phyloP scores from a whole-genome alignment of 2,888 invertebrate genomes.

The Metopia argyrocephala region DNA sequence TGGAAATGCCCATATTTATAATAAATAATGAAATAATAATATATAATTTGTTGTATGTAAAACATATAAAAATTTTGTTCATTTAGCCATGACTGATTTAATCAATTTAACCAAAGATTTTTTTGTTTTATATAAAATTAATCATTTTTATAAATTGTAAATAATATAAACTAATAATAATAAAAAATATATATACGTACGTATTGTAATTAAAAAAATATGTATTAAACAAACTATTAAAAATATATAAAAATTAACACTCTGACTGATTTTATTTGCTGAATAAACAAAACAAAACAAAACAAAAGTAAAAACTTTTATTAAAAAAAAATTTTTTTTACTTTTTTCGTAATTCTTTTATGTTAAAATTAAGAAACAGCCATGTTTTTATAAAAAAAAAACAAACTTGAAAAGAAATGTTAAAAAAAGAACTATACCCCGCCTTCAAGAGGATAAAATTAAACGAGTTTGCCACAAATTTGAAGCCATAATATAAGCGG shows the following conservation, averaged over 20 bases:
- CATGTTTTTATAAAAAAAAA: conserved; percentile 48
- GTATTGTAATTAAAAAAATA: conserved; percentile 13
- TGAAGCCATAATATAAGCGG: background rate
- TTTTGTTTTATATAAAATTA: conserved; percentile 9
- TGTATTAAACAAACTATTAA: conserved; percentile 23
- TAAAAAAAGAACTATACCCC: conserved; percentile 57
- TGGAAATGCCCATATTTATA: too few species aligned
- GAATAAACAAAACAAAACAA: conserved; percentile 44
- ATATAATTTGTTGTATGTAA: too few species aligned
- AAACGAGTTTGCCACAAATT: conserved; percentile 52
- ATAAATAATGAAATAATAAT: too few species aligned
- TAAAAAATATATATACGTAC: conserved; percentile 11
- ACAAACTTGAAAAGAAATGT: conserved; percentile 35
- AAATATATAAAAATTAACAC: conserved; percentile 8
- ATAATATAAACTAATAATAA: conserved; percentile 41
- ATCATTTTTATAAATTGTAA: conserved; percentile 29
- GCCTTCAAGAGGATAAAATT: conserved; percentile 54
- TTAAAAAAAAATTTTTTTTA: background rate
- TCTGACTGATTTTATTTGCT: conserved; percentile 63
- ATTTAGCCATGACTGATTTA: conserved; percentile 61
- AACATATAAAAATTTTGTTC: too few species aligned
- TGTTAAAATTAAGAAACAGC: conserved; percentile 35
- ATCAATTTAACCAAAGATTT: conserved; percentile 57
- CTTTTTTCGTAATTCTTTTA: conserved; percentile 7
- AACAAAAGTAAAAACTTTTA: background rate